Percentiles rank a stretch among this genome's conserved stretches.
Evolutionary conservation across 2,888 invertebrate genomes (phyloP).

Genomic region (Alloscopus bannaensis): DNA sequence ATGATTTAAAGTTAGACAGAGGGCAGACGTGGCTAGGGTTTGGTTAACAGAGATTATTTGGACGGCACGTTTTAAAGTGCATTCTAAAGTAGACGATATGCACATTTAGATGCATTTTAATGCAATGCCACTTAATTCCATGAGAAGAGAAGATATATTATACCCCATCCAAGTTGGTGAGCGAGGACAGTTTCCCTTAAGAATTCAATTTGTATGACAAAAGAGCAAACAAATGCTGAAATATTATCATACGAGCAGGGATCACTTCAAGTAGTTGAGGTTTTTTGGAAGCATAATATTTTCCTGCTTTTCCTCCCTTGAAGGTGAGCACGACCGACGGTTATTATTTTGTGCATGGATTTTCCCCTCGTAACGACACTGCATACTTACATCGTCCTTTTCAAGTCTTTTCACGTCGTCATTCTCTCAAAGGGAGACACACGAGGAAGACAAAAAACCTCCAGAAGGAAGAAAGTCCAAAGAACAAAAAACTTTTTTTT

Average conservation of each 20-base stretch:
- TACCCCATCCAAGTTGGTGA: too few species aligned
- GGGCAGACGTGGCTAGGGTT: too few species aligned
- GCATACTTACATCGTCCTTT: slow-evolving; percentile 31
- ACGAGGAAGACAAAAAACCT: slow-evolving; percentile 37
- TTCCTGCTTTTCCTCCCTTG: not conserved
- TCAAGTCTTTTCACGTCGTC: slow-evolving; percentile 51
- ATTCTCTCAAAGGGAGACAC: slow-evolving; percentile 24
- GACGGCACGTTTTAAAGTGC: too few species aligned
- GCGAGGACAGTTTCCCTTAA: too few species aligned
- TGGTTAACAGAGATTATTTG: too few species aligned
- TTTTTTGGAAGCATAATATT: slow-evolving; percentile 9
- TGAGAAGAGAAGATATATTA: not conserved
- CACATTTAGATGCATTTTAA: too few species aligned
- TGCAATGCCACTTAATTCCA: slow-evolving; percentile 31
- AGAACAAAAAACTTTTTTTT: slow-evolving; percentile 37
- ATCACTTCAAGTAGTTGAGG: slow-evolving; percentile 40
- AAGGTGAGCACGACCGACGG: slow-evolving; percentile 37
- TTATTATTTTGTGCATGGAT: slow-evolving; percentile 21
- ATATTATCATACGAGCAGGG: slow-evolving; percentile 33
- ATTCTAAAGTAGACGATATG: too few species aligned
- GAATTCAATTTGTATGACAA: slow-evolving; percentile 34
- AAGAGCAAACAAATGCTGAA: slow-evolving; percentile 42
- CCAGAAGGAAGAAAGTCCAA: slow-evolving; percentile 26
- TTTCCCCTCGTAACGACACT: too few species aligned
- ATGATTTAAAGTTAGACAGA: too few species aligned